Percentiles rank a stretch among this genome's conserved stretches.
These are phyloP conservation scores for Hirudinaria manillensis DNA, from an alignment of 2,888 invertebrate genomes.

Conservation along the genomic window DNA sequence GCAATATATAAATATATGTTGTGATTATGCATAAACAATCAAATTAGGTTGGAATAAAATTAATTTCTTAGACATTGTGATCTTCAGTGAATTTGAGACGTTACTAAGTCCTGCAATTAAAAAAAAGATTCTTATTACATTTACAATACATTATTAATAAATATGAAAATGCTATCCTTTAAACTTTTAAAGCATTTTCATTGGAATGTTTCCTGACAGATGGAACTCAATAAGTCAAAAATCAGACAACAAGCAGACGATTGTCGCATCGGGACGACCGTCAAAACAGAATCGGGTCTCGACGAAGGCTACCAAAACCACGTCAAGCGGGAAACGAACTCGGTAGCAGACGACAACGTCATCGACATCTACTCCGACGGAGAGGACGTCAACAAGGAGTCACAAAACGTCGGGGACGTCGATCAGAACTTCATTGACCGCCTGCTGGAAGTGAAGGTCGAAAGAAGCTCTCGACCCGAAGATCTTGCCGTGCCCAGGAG, in stretches of 20 bases:
- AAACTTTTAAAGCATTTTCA: neutral
- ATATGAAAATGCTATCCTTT: no score
- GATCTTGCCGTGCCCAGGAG: neutral
- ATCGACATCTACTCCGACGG: slow-evolving; percentile 17
- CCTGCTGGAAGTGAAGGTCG: neutral
- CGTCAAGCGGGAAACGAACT: neutral
- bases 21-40: no score
- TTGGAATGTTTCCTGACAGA: neutral
- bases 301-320: neutral
- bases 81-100: no score
- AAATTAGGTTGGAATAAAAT: no score
- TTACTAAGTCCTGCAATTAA: no score
- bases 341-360: neutral
- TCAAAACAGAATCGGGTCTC: neutral
- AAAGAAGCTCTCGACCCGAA: neutral
- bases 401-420: neutral
- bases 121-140: no score
- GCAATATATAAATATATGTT: no score
- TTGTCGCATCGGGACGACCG: neutral
- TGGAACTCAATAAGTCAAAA: neutral
- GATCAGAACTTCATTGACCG: slow-evolving; percentile 16
- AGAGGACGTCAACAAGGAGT: slow-evolving; percentile 1
- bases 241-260: neutral
- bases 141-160: no score
- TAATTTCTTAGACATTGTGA: no score